phyloP scores from a whole-genome alignment of 2,888 invertebrate genomes.

The Monopis laevigella region DNA sequence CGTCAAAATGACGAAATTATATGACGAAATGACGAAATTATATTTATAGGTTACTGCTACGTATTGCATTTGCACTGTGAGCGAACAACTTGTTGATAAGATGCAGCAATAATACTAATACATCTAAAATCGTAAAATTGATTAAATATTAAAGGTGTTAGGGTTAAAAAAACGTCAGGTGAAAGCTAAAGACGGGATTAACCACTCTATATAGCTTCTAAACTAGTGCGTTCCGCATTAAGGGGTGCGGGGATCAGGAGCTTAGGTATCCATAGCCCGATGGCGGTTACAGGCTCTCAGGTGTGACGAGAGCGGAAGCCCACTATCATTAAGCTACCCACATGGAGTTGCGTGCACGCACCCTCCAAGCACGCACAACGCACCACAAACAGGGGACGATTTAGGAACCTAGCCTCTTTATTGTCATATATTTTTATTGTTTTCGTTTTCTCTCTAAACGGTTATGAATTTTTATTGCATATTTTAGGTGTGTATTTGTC shows the following conservation, averaged over 20 bases:
- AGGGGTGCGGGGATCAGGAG: conserved; percentile 43
- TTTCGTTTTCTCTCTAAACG: conserved; percentile 17
- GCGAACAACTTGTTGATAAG: too few species aligned
- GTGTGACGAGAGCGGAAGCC: conserved; percentile 65
- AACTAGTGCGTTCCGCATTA: conserved; percentile 41
- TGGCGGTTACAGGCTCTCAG: conserved; percentile 65
- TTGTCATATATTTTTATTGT: conserved; percentile 24
- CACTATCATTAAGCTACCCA: conserved; percentile 65
- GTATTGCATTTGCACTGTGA: too few species aligned
- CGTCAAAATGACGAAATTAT: too few species aligned
- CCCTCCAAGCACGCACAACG: conserved; percentile 33
- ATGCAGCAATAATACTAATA: too few species aligned
- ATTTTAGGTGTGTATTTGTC: too few species aligned
- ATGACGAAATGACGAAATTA: too few species aligned
- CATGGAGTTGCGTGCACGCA: conserved; percentile 12
- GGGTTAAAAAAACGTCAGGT: not conserved
- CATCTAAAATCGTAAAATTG: too few species aligned
- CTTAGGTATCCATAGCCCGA: conserved; percentile 54
- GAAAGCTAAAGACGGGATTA: conserved; percentile 6
- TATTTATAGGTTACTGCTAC: too few species aligned
- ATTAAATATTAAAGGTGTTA: too few species aligned
- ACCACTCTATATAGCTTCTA: conserved; percentile 29
- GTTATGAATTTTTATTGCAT: conserved; percentile 17
- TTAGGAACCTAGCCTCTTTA: conserved; percentile 23
- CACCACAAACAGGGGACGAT: conserved; percentile 35